Evolutionary conservation across 2,113 vertebrate species (phyloP).

Genomic region (Dasyprocta punctata): DNA sequence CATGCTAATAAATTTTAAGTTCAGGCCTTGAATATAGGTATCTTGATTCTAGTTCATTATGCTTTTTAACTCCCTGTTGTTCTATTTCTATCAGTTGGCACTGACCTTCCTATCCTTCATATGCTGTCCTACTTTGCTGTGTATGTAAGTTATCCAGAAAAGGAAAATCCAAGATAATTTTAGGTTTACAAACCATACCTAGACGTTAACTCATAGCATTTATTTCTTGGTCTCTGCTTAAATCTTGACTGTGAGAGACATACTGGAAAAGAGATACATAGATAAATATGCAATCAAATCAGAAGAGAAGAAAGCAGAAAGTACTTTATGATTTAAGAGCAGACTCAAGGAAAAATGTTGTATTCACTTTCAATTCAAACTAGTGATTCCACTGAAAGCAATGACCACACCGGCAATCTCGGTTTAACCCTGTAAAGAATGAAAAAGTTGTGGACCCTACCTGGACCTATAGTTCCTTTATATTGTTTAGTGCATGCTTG

Average conservation of each 20-base stretch:
- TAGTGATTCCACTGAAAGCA: not conserved
- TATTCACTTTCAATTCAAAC: not conserved
- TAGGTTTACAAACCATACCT: not conserved
- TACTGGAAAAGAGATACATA: not conserved
- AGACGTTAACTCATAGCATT: not conserved
- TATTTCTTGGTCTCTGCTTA: conserved; percentile 26
- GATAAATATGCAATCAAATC: not conserved
- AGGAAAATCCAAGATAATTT: not conserved
- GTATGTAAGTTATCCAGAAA: not conserved
- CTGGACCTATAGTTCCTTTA: not conserved
- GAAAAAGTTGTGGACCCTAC: not conserved
- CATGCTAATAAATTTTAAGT: conserved; percentile 3
- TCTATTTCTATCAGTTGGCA: not conserved
- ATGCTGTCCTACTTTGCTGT: not conserved
- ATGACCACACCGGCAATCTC: not conserved
- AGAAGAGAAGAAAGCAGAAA: not conserved
- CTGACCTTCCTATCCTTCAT: not conserved
- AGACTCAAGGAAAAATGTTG: not conserved
- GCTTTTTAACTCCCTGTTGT: not conserved
- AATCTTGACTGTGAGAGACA: not conserved
- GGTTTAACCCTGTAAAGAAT: not conserved
- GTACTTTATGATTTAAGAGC: not conserved
- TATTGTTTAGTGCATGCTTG: not conserved
- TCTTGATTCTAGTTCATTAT: not conserved
- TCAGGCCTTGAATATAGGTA: not conserved